These are phyloP conservation scores for Aplochiton taeniatus DNA, from an alignment of 2,797 vertebrate genomes.

Conservation along the genomic window DNA sequence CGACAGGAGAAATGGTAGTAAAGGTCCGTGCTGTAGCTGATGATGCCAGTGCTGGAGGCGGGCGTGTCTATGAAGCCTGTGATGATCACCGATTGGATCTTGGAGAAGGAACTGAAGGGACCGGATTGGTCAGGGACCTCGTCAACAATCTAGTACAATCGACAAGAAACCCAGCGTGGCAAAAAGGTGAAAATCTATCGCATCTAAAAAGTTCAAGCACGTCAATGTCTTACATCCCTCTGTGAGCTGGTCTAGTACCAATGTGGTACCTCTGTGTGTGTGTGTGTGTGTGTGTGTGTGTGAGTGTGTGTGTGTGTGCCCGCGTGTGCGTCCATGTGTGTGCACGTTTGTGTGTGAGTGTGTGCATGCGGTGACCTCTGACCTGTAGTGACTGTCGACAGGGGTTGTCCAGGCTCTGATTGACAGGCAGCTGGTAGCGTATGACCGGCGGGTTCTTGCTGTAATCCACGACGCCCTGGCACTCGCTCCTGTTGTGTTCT, in stretches of 20 bases:
- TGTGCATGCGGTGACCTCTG: conserved; percentile 9
- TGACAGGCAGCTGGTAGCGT: conserved; percentile 73
- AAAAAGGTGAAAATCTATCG: no score
- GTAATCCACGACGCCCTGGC: conserved; percentile 65
- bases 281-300: no score
- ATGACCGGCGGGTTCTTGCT: conserved; percentile 68
- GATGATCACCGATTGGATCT: conserved; percentile 75
- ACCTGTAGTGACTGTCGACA: conserved; percentile 78
- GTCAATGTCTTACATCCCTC: no score
- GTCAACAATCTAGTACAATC: conserved; percentile 69
- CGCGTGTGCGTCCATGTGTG: no score
- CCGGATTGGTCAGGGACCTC: conserved; percentile 64
- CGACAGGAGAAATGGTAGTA: conserved; percentile 81
- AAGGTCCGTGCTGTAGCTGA: conserved; percentile 80
- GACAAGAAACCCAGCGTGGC: neutral
- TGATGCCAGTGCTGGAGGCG: conserved; percentile 54
- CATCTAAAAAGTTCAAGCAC: no score
- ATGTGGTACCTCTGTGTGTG: no score
- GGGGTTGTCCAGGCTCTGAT: conserved; percentile 70
- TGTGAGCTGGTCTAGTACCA: no score
- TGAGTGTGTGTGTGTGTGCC: no score
- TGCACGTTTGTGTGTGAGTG: no score
- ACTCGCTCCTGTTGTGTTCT: conserved; percentile 62
- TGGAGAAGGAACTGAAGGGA: conserved; percentile 69
- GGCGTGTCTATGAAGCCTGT: conserved; percentile 76